These are phyloP conservation scores for Pristionchus mayeri DNA, from an alignment of 2,888 invertebrate genomes.

Conservation along the genomic window DNA sequence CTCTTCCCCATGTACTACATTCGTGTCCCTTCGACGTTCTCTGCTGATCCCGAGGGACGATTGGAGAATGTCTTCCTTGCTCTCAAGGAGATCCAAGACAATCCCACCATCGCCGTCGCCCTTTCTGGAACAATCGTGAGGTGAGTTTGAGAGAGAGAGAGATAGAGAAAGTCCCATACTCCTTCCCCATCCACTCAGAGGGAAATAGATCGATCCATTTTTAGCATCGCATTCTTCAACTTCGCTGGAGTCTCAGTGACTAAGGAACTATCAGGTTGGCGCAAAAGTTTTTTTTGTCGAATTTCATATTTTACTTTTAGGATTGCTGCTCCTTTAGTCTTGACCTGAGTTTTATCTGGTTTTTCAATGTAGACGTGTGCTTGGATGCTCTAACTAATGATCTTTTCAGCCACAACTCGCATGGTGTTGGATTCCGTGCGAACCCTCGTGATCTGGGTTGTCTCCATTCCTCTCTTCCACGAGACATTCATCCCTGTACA, in stretches of 20 bases:
- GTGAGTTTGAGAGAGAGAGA: conserved; percentile 50
- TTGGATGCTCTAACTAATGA: no score
- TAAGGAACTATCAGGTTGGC: conserved; percentile 91
- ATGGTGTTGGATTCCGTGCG: conserved; percentile 92
- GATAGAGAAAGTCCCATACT: neutral
- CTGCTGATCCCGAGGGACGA: conserved; percentile 82
- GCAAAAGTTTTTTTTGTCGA: no score
- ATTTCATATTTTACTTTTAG: no score
- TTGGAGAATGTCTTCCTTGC: conserved; percentile 91
- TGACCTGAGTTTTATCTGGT: no score
- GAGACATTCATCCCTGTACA: conserved; percentile 82
- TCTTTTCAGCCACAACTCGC: conserved; percentile 91
- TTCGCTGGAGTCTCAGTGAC: conserved; percentile 92
- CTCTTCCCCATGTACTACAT: conserved; percentile 88
- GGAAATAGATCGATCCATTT: conserved; percentile 30
- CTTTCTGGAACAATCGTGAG: conserved; percentile 80
- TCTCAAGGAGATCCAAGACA: conserved; percentile 86
- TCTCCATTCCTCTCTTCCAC: conserved; percentile 85
- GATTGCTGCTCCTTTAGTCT: no score
- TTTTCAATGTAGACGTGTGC: no score
- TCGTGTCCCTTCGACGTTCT: conserved; percentile 85
- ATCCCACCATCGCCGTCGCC: conserved; percentile 82
- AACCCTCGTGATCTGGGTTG: conserved; percentile 90
- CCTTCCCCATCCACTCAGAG: neutral
- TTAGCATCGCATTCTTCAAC: conserved; percentile 93